Conservation (phyloP, 2,888 invertebrate species). For the Eledone cirrhosa region DNA sequence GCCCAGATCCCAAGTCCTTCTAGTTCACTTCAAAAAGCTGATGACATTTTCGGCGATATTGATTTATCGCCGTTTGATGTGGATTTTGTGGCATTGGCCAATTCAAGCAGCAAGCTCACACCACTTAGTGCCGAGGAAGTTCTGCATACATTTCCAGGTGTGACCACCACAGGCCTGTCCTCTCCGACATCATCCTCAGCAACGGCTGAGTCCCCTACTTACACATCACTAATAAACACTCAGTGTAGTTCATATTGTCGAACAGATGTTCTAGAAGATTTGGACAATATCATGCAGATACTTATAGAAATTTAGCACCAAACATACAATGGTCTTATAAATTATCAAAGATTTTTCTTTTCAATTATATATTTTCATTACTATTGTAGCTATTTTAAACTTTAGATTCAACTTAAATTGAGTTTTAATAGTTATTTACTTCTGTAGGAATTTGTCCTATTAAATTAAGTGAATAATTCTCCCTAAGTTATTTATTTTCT, state of each 20-base stretch:
- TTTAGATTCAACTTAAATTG: not conserved
- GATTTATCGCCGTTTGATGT: conserved; percentile 72
- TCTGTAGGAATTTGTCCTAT: not conserved
- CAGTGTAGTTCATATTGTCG: conserved; percentile 46
- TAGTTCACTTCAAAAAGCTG: conserved; percentile 31
- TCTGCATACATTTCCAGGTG: conserved; percentile 62
- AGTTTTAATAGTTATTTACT: not conserved
- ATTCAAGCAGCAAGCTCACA: conserved; percentile 62
- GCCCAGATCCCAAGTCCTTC: conserved; percentile 31
- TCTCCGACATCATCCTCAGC: not conserved
- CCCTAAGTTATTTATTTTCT: too few species aligned
- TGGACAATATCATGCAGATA: conserved; percentile 77
- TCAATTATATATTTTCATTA: not conserved
- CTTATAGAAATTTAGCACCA: conserved; percentile 71
- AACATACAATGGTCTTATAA: not conserved
- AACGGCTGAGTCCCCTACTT: conserved; percentile 37
- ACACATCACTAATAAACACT: conserved; percentile 42
- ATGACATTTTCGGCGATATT: conserved; percentile 58
- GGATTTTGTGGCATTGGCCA: conserved; percentile 67
- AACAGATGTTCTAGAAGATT: conserved; percentile 68
- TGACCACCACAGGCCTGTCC: not conserved
- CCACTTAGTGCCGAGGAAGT: conserved; percentile 67
- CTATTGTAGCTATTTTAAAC: not conserved
- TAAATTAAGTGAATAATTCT: not conserved
- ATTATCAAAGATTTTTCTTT: not conserved